These are phyloP conservation scores for Cyphomyrus plagiostoma DNA, from an alignment of 2,113 vertebrate genomes.

Conservation along the genomic window DNA sequence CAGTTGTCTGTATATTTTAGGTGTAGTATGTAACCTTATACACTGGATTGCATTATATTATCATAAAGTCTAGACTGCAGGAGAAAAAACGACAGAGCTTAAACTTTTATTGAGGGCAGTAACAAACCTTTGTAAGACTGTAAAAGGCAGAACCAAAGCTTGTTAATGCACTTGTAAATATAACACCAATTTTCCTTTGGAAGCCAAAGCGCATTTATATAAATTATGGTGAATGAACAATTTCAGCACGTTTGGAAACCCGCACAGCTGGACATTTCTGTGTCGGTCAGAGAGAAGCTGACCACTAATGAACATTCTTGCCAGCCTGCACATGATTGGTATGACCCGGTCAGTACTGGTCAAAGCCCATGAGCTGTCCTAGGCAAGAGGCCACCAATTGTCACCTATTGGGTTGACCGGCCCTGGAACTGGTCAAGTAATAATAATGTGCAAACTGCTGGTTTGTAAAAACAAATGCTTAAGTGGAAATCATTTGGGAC, in stretches of 20 bases:
- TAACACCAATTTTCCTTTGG: not conserved
- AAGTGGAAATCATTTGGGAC: not conserved
- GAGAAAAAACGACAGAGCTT: not conserved
- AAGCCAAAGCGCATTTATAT: not conserved
- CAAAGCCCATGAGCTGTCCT: not conserved
- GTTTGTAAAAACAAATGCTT: not conserved
- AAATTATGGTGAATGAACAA: not conserved
- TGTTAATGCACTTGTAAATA: conserved; percentile 4
- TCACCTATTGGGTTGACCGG: not conserved
- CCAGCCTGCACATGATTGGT: not conserved
- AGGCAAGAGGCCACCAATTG: not conserved
- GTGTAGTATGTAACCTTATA: not conserved
- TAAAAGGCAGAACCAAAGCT: not conserved
- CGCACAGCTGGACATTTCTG: not conserved
- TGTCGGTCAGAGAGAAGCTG: not conserved
- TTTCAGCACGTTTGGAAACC: not conserved
- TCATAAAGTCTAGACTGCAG: not conserved
- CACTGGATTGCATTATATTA: not conserved
- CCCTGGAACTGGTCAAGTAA: not conserved
- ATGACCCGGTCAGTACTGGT: not conserved
- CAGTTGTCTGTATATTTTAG: not conserved
- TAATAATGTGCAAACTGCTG: not conserved
- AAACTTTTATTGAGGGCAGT: not conserved
- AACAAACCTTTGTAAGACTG: not conserved
- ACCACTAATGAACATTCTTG: not conserved